Evolutionary conservation across 2,797 vertebrate species (phyloP).

Genomic region (Sebastes trivittatus): DNA sequence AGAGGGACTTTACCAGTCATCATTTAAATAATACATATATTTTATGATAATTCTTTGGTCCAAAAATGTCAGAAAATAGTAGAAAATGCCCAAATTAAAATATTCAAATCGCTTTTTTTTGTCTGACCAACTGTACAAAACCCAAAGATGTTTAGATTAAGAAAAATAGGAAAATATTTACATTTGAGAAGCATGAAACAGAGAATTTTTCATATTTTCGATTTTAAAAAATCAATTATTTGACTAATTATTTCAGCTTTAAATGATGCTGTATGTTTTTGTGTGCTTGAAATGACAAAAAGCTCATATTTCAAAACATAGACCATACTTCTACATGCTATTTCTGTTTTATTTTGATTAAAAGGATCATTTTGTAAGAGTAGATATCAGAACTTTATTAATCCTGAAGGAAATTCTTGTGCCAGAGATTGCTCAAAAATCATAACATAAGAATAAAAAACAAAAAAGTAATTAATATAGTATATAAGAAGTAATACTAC

Average conservation of each 20-base stretch:
- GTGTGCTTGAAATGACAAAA: neutral
- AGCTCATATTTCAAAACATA: neutral
- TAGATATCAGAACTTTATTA: neutral
- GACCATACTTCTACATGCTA: neutral
- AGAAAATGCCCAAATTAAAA: neutral
- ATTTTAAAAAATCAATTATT: neutral
- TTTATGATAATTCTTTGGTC: neutral
- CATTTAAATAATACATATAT: neutral
- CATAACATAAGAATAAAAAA: neutral
- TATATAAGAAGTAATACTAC: no score
- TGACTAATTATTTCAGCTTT: neutral
- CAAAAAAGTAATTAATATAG: rapidly evolving
- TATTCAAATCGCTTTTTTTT: neutral
- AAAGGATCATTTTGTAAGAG: neutral
- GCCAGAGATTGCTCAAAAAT: neutral
- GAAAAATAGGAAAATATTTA: neutral
- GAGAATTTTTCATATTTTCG: neutral
- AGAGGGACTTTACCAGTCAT: neutral
- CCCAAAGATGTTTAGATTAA: neutral
- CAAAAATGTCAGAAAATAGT: neutral
- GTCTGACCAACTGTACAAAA: neutral
- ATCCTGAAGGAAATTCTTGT: neutral
- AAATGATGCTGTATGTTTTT: neutral
- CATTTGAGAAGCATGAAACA: neutral
- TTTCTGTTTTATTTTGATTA: neutral